phyloP scores from a whole-genome alignment of 1,140 invertebrate genomes.

The Pseudomyrmex dendroicus region DNA sequence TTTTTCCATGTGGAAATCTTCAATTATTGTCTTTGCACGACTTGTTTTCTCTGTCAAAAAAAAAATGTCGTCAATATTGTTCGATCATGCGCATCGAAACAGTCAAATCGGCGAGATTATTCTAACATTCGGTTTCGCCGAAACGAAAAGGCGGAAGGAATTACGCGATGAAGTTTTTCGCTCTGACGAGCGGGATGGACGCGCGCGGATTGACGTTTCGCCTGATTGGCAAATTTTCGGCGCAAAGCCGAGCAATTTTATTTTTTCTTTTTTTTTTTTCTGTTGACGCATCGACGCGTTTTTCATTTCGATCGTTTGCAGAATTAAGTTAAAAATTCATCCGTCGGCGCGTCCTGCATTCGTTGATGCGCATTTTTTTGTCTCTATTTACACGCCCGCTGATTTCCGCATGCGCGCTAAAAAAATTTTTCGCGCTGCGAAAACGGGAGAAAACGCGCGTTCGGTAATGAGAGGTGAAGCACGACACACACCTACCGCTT shows the following conservation, averaged over 20 bases:
- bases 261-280: conserved; percentile 21
- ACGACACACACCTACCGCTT: background rate
- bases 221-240: conserved; percentile 51
- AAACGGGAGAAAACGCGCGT: background rate
- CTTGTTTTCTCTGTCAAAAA: too few relatives aligned
- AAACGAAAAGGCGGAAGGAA: conserved; percentile 2
- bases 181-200: background rate
- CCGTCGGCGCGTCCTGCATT: background rate
- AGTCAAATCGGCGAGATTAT: background rate
- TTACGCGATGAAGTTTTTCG: conserved; percentile 10
- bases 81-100: too few relatives aligned
- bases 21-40: too few relatives aligned
- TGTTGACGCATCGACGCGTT: conserved; percentile 54
- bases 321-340: conserved; percentile 60
- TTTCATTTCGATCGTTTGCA: conserved; percentile 54
- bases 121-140: background rate
- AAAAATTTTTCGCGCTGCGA: background rate
- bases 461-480: conserved; percentile 31
- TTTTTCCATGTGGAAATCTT: too few relatives aligned
- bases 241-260: conserved; percentile 25
- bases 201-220: conserved; percentile 42
- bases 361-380: conserved; percentile 24
- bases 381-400: conserved; percentile 35
- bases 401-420: conserved; percentile 20
- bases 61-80: too few relatives aligned